Evolutionary conservation across 2,113 vertebrate species (phyloP).

Genomic region (Crotalus viridis): DNA sequence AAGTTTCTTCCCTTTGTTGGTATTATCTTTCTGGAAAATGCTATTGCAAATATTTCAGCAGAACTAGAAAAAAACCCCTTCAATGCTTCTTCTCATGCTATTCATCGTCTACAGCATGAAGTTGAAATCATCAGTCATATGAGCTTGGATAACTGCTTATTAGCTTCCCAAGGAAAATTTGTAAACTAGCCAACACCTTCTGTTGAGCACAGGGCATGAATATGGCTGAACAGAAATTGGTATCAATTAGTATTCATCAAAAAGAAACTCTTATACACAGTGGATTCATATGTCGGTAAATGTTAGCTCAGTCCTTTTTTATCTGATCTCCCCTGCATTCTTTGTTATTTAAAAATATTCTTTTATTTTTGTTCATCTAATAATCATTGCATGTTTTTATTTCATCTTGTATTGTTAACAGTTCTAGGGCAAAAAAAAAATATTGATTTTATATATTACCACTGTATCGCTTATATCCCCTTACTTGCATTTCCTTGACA

Average conservation of each 20-base stretch:
- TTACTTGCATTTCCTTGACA: neutral
- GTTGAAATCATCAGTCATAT: neutral
- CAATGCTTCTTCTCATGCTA: neutral
- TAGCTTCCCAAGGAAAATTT: neutral
- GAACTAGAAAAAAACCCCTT: neutral
- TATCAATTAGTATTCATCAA: neutral
- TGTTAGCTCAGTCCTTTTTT: neutral
- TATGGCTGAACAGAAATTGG: neutral
- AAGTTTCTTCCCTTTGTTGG: neutral
- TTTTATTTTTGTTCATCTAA: neutral
- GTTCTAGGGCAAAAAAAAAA: neutral
- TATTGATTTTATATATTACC: neutral
- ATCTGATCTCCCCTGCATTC: neutral
- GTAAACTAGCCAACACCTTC: neutral
- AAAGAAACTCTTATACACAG: neutral
- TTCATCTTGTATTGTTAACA: neutral
- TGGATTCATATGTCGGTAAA: neutral
- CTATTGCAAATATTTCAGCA: neutral
- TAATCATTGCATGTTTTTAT: neutral
- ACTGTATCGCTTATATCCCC: neutral
- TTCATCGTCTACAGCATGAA: neutral
- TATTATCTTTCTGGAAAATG: neutral
- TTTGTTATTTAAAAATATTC: neutral
- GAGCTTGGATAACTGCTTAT: neutral
- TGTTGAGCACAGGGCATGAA: neutral